A percentile compares a stretch with the other conserved stretches of the same genome.
Evolutionary conservation across 1,140 invertebrate species (phyloP).

Genomic region (Calephelis nemesis): DNA sequence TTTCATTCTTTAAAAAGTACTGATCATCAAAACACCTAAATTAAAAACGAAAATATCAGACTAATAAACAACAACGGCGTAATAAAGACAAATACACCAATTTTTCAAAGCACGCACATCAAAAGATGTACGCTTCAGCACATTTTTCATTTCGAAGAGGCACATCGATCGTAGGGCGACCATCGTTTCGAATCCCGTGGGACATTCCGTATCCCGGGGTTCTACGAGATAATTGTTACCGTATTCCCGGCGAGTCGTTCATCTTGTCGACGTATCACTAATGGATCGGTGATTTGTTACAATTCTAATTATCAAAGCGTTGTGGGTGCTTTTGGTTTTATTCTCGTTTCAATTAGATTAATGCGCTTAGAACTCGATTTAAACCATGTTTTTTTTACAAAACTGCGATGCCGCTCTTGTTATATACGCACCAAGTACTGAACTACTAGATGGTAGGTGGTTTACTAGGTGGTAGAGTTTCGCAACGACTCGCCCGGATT

Average conservation of each 20-base stretch:
- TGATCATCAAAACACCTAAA: constrained; percentile 19
- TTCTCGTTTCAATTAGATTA: constrained; percentile 27
- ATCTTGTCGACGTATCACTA: constrained; percentile 48
- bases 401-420: neutral
- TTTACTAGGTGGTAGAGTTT: no score
- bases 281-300: constrained; percentile 56
- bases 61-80: constrained; percentile 22
- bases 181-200: constrained; percentile 35
- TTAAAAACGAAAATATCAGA: constrained; percentile 23
- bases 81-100: constrained; percentile 37
- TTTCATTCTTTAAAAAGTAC: neutral
- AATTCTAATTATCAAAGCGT: constrained; percentile 45
- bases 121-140: constrained; percentile 33
- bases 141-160: constrained; percentile 39
- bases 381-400: neutral
- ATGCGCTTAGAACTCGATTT: constrained; percentile 23
- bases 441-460: no score
- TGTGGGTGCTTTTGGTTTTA: constrained; percentile 24
- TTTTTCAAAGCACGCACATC: constrained; percentile 42
- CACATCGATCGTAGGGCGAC: constrained; percentile 35
- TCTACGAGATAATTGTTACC: constrained; percentile 48
- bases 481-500: no score
- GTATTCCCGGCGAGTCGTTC: constrained; percentile 47
- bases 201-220: constrained; percentile 29
- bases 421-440: neutral